These are phyloP conservation scores for Carlito syrichta DNA, from an alignment of 2,113 vertebrate species.

Conservation along the genomic window DNA sequence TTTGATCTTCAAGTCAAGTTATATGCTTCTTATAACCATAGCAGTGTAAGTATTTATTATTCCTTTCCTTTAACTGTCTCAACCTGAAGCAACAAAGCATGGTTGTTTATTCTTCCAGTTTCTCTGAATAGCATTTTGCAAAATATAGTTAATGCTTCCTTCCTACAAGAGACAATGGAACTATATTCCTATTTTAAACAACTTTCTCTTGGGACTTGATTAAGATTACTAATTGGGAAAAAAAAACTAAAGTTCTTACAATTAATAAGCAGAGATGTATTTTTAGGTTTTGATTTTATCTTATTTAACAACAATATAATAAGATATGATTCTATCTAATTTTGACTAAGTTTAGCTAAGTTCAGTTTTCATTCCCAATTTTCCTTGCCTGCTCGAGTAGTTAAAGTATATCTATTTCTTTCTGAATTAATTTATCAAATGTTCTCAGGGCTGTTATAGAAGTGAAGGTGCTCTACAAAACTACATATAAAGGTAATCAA, in stretches of 20 bases:
- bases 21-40: conserved; percentile 89
- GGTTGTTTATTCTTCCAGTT: background rate
- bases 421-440: background rate
- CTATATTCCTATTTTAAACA: background rate
- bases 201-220: background rate
- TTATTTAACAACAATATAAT: background rate
- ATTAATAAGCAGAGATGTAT: background rate
- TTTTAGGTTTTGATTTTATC: background rate
- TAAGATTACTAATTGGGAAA: background rate
- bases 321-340: background rate
- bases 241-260: background rate
- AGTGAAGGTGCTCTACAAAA: background rate
- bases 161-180: background rate
- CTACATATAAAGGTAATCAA: background rate
- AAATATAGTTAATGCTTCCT: background rate
- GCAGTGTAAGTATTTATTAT: conserved; percentile 84
- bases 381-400: background rate
- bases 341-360: background rate
- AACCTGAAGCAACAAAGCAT: background rate
- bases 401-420: background rate
- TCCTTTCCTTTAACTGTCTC: background rate
- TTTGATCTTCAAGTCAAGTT: conserved; percentile 86
- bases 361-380: background rate
- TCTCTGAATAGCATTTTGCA: background rate
- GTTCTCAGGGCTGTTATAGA: background rate